Percentiles rank a stretch among this genome's conserved stretches.
Evolutionary conservation across 2,888 invertebrate species (phyloP).

Genomic region (Eubasilissa splendida): DNA sequence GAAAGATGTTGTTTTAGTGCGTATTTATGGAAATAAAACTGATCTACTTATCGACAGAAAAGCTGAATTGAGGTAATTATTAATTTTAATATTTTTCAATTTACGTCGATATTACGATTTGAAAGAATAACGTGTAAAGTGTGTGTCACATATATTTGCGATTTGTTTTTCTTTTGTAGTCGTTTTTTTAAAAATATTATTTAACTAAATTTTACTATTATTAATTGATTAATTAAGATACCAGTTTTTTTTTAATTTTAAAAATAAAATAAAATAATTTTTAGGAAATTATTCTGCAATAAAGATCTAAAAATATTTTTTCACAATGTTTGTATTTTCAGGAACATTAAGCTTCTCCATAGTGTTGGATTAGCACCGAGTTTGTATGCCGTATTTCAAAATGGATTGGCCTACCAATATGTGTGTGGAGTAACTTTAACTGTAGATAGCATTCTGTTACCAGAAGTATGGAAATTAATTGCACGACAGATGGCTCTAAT

Average conservation of each 20-base stretch:
- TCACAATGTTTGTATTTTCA: constrained; percentile 52
- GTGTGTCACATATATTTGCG: too few species aligned
- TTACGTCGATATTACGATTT: background rate
- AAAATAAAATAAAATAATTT: background rate
- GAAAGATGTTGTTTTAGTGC: constrained; percentile 83
- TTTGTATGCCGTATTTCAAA: constrained; percentile 91
- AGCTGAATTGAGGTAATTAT: constrained; percentile 79
- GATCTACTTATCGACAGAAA: constrained; percentile 92
- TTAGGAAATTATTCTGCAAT: background rate
- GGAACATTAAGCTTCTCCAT: constrained; percentile 76
- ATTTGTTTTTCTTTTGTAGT: background rate
- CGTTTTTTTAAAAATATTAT: background rate
- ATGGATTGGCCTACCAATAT: constrained; percentile 94
- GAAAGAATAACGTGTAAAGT: too few species aligned
- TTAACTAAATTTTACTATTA: background rate
- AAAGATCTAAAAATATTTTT: background rate
- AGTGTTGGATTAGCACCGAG: constrained; percentile 86
- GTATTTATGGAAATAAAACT: constrained; percentile 95
- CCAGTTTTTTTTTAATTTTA: background rate
- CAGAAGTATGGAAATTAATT: constrained; percentile 81
- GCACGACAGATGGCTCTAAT: constrained; percentile 89
- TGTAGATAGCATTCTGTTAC: constrained; percentile 75
- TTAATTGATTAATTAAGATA: background rate
- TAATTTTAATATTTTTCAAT: constrained; percentile 9
- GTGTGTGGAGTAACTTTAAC: constrained; percentile 87